Conservation (phyloP, 1,140 invertebrate genomes). For the Leucophenga varia region DNA sequence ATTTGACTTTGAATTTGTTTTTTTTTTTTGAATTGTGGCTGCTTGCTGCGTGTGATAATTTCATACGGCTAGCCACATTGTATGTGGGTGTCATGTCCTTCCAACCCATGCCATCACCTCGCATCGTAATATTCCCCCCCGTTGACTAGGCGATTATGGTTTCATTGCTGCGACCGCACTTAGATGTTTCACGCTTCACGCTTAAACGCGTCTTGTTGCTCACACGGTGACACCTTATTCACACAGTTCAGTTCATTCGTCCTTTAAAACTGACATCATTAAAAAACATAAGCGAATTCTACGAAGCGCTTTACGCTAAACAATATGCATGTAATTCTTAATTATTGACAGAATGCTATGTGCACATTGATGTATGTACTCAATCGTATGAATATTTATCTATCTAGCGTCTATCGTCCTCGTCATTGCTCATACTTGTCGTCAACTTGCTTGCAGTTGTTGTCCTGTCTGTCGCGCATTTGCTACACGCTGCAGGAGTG, state of each 20-base stretch:
- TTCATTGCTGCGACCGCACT: conserved; percentile 52
- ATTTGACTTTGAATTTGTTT: neutral
- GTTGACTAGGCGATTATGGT: conserved; percentile 47
- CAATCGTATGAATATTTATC: no score
- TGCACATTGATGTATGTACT: no score
- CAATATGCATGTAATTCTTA: conserved; percentile 48
- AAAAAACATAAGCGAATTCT: conserved; percentile 29
- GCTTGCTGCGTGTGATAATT: conserved; percentile 6
- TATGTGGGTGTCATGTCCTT: no score
- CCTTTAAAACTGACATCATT: conserved; percentile 24
- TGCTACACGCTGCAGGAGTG: conserved; percentile 30
- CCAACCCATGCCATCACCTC: no score
- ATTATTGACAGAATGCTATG: conserved; percentile 53
- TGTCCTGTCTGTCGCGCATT: no score
- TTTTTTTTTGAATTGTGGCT: neutral
- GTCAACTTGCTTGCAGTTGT: no score
- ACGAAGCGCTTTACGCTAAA: conserved; percentile 39
- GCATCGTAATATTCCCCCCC: no score
- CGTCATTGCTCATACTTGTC: no score
- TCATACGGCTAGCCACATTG: conserved; percentile 1
- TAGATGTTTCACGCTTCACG: conserved; percentile 40
- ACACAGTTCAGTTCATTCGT: no score
- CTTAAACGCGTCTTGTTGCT: no score
- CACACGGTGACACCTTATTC: no score
- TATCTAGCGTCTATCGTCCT: no score